Base-by-base conservation (phyloP, 2,113 vertebrate species). In the Colius striatus region DNA sequence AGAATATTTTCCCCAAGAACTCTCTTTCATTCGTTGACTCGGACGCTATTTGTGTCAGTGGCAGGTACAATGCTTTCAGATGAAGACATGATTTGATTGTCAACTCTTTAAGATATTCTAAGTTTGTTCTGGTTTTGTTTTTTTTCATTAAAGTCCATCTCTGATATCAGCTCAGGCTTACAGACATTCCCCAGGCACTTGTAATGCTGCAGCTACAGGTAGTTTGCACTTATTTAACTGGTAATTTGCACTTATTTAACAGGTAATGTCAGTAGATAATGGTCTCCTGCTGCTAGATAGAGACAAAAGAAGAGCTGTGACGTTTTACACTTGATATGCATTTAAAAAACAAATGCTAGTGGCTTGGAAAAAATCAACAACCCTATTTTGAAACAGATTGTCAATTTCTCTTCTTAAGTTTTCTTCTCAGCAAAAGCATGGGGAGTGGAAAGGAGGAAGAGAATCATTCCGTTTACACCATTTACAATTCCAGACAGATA, bases 201-300 rank as follows among this genome's bases (percentile, higher is more conserved):
- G 61, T 50, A 66, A 2, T 32, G 30, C 58, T 89, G 70, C 16
- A 54, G 54, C 73, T 92, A 51, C 89, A 87, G 74, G 74, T 89
- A 95, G 67, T 97, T 97, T 73, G 78, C 91, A 58, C 77, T 89
- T 90, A 66, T n/a, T 96, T 95, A 95, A 83, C 78, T 32, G 84
- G 47, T 89, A 76, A 51, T 92, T 97, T 73, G 78, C 91, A 58
- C 77, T 89, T 90, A 66, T n/a, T 96, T 95, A 95, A 85, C 78
- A 34, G 84, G 47, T 89, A 76, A 51, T 92, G 32, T 57, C 81
- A 36, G 62, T 41, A 90, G 71, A 79, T 76, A 89, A 74, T 58
- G 45, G 66, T 38, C 71, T 80, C 74, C 77, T 68, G 74, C 77
- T 92, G 74, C 47, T 82, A 70, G 81, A 70, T 83, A 91, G 94